Percentiles rank a stretch among this genome's conserved stretches.
Evolutionary conservation across 2,888 invertebrate species (phyloP).

Genomic region (Drosophila suboccidentalis): DNA sequence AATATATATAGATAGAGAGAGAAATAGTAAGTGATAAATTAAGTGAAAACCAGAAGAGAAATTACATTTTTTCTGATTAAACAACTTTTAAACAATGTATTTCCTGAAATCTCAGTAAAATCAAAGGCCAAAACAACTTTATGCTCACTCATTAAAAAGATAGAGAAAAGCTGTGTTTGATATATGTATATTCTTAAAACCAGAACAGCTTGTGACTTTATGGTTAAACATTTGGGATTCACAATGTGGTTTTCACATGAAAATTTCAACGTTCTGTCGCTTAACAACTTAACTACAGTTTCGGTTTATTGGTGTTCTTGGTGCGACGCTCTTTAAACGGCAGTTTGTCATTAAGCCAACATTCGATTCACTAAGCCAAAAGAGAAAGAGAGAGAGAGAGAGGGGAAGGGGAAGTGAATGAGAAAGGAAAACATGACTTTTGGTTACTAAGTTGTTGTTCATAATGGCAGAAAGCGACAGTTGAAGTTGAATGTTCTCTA

Average conservation of each 20-base stretch:
- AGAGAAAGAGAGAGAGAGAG: too few relatives aligned
- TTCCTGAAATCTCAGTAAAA: too few relatives aligned
- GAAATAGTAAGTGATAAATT: too few relatives aligned
- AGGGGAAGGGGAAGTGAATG: neutral
- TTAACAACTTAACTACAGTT: constrained; percentile 8
- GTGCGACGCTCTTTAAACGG: neutral
- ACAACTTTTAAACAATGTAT: neutral
- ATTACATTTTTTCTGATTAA: neutral
- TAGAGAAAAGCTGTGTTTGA: neutral
- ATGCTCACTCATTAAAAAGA: neutral
- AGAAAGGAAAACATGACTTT: neutral
- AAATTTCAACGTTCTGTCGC: constrained; percentile 3
- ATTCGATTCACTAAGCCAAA: constrained; percentile 17
- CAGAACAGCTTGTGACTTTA: constrained; percentile 12
- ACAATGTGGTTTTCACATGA: constrained; percentile 22
- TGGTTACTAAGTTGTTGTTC: constrained; percentile 28
- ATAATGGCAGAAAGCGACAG: constrained; percentile 19
- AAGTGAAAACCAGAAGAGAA: too few relatives aligned
- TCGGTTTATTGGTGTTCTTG: neutral
- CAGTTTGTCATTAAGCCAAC: constrained; percentile 26
- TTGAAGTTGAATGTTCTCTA: constrained; percentile 3
- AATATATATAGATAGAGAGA: too few relatives aligned
- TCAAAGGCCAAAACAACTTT: neutral
- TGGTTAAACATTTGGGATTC: constrained; percentile 4
- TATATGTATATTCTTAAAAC: neutral